These are phyloP conservation scores for Muricea muricata DNA, from an alignment of 92 coral and sea anemone genomes.

Conservation along the genomic window DNA sequence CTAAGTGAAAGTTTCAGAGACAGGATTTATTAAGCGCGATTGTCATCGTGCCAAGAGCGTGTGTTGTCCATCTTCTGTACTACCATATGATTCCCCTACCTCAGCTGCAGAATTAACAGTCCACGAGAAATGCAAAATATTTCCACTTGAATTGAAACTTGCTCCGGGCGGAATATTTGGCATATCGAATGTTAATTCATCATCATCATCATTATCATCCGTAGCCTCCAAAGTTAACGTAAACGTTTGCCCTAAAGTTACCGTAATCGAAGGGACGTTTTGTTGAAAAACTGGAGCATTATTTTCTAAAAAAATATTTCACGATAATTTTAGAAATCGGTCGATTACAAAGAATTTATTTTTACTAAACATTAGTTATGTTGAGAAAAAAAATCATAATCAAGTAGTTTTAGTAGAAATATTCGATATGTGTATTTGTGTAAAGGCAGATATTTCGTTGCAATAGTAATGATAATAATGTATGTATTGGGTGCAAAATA, in stretches of 20 bases:
- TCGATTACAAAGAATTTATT: background rate
- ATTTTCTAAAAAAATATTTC: conserved; percentile 46
- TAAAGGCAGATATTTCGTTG: too few species aligned
- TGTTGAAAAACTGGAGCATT: conserved; percentile 67
- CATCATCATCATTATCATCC: conserved; percentile 61
- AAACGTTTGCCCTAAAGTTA: conserved; percentile 37
- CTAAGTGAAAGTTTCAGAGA: background rate
- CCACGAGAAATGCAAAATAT: conserved; percentile 29
- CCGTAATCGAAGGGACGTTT: conserved; percentile 34
- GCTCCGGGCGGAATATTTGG: conserved; percentile 22
- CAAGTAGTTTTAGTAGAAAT: too few species aligned
- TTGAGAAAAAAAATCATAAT: too few species aligned
- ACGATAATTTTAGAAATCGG: background rate
- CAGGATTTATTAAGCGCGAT: too few species aligned
- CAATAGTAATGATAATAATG: too few species aligned
- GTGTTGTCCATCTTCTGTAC: too few species aligned
- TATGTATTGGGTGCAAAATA: too few species aligned
- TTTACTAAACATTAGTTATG: background rate
- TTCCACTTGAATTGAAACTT: background rate
- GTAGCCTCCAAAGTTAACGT: conserved; percentile 39
- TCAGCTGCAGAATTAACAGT: background rate
- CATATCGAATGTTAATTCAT: conserved; percentile 34
- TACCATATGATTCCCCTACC: too few species aligned
- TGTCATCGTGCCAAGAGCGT: too few species aligned
- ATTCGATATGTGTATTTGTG: too few species aligned